Percentiles rank a stretch among this genome's conserved stretches.
Conservation (phyloP, 2,113 vertebrate species). For the Leiothrix lutea region DNA sequence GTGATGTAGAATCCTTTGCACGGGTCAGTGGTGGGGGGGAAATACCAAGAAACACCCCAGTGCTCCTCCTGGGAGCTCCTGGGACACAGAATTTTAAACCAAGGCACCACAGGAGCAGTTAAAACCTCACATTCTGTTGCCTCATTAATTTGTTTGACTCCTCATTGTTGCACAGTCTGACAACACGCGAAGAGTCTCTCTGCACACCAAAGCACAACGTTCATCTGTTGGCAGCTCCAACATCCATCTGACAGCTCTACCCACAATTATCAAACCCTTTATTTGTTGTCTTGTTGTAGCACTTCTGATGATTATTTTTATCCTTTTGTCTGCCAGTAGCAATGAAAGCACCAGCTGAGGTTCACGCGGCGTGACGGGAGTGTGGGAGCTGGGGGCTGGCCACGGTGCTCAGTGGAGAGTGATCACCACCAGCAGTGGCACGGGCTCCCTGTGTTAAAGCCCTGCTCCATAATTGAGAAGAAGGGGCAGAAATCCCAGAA, state of each 20-base stretch:
- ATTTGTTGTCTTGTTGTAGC: neutral
- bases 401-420: neutral
- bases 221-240: neutral
- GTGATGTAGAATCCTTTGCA: neutral
- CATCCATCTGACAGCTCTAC: neutral
- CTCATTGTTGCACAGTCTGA: neutral
- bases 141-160: neutral
- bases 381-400: neutral
- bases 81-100: neutral
- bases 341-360: neutral
- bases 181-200: neutral
- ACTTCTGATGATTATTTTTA: conserved; percentile 21
- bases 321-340: conserved; percentile 20
- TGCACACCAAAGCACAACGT: fast-evolving
- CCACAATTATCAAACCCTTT: neutral
- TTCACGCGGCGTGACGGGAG: neutral
- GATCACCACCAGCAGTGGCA: neutral
- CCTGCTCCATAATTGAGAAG: neutral
- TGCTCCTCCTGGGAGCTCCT: neutral
- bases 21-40: neutral
- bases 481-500: neutral
- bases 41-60: fast-evolving
- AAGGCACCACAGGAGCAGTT: neutral
- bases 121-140: neutral
- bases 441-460: neutral